Base-by-base conservation (phyloP, 2,797 vertebrate genomes). In the Spheniscus humboldti region DNA sequence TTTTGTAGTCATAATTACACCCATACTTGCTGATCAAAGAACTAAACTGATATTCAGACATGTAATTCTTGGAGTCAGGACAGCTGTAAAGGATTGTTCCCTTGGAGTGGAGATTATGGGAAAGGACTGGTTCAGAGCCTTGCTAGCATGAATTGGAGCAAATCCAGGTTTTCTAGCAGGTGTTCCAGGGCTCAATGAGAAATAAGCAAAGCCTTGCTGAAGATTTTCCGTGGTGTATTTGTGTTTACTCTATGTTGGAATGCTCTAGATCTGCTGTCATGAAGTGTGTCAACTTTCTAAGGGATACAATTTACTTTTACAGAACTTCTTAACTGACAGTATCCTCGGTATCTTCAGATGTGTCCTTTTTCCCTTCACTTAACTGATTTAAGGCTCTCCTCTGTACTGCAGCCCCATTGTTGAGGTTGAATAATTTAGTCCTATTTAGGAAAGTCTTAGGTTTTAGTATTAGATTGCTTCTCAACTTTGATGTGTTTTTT, bases 341-440 rank as follows among this genome's bases (percentile, higher is more conserved):
- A 47, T 37, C 20, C 13, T 75, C 4, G 2, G 3, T 43, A 31
- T 53, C 35, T 88, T 78, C 45, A 55, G 27, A 69, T n/a, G 22
- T 23, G 14, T 45, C 9, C 5, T 48, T 19, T 74, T 82, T 62
- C 18, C 15, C 25, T 77, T 45, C 14, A 24, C 22, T 57, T 55
- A 35, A 50, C 4, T 84, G 18, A 66, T 18, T n/a, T 41, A 74
- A 80, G 19, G 12, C 9, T 60, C 13, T 77, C 11, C 30, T 83
- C 0, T 0, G 24, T 53, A 64, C 13, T 35, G 6, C 20, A 82
- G 9, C 7, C 18, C 9, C 17, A 12, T 19, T 66, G 27, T 8
- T 78, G 23, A 77, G 2, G 19, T 4, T 69, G 9, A 53, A 39
- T 50, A 53, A 63, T 35, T 74, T 56, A 87, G 53, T 56, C 13